phyloP scores from a whole-genome alignment of 2,797 vertebrate species.

The Ptychadena robeensis region DNA sequence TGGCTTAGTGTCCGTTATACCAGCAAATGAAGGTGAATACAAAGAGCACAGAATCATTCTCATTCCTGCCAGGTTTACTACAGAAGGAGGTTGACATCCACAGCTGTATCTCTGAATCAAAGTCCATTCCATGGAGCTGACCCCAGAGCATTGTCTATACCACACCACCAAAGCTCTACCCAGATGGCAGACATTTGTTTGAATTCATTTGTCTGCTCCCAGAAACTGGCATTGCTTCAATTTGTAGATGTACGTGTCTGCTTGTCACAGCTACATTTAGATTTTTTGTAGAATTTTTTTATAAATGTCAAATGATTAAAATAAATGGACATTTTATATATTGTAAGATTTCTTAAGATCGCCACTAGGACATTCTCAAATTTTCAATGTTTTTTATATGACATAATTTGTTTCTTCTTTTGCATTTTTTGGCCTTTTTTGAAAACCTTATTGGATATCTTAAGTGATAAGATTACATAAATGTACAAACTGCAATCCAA shows the following conservation, averaged over 20 bases:
- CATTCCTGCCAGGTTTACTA: slow-evolving; percentile 15
- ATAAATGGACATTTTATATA: not conserved
- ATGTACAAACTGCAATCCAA: no score
- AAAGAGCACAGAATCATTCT: not conserved
- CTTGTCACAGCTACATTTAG: slow-evolving; percentile 51
- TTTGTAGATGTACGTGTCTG: slow-evolving; percentile 64
- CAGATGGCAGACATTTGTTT: slow-evolving; percentile 80
- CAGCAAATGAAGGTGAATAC: not conserved
- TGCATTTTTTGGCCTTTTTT: no score
- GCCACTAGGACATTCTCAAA: no score
- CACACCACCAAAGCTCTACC: slow-evolving; percentile 73
- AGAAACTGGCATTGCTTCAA: slow-evolving; percentile 70
- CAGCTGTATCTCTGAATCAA: slow-evolving; percentile 70
- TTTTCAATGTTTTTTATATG: not conserved
- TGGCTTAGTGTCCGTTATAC: not conserved
- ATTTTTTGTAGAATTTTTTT: not conserved
- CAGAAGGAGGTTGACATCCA: slow-evolving; percentile 45
- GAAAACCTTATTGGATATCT: no score
- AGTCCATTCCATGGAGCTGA: slow-evolving; percentile 72
- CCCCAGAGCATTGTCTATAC: slow-evolving; percentile 75
- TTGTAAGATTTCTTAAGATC: not conserved
- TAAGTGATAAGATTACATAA: no score
- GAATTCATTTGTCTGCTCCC: slow-evolving; percentile 74
- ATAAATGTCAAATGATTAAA: not conserved
- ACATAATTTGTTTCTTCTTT: no score